Percentiles rank a stretch among this genome's conserved stretches.
Evolutionary conservation across 2,797 vertebrate genomes (phyloP).

Genomic region (Acipenser transmontanus): DNA sequence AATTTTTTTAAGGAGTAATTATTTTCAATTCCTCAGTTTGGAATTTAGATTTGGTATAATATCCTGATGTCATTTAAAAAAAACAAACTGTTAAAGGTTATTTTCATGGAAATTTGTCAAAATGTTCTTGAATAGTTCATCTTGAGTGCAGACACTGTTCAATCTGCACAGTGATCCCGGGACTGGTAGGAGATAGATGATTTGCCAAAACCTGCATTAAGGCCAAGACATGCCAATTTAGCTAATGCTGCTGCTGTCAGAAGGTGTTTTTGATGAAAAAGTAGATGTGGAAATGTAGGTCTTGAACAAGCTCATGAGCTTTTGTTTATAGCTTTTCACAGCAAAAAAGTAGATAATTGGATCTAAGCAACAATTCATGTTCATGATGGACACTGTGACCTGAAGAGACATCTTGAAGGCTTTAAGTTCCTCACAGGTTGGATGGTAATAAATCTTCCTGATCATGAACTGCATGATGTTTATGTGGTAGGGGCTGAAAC

Average conservation of each 20-base stretch:
- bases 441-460: conserved; percentile 46
- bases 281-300: conserved; percentile 48
- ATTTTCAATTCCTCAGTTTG: no score
- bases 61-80: not conserved
- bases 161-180: no score
- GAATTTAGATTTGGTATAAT: no score
- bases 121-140: no score
- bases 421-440: conserved; percentile 54
- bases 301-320: conserved; percentile 65
- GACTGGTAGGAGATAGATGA: no score
- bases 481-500: conserved; percentile 76
- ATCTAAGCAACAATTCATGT: conserved; percentile 76
- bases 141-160: no score
- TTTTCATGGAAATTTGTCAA: no score
- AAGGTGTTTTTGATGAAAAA: conserved; percentile 52
- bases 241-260: conserved; percentile 67
- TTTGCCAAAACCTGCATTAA: no score
- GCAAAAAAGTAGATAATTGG: conserved; percentile 81
- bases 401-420: conserved; percentile 66
- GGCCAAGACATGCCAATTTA: conserved; percentile 27
- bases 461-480: conserved; percentile 70
- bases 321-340: conserved; percentile 71
- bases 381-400: conserved; percentile 73
- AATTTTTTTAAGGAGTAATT: no score
- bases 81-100: not conserved